Base-by-base conservation (phyloP, 2,888 invertebrate genomes). In the Aporophyla lueneburgensis region DNA sequence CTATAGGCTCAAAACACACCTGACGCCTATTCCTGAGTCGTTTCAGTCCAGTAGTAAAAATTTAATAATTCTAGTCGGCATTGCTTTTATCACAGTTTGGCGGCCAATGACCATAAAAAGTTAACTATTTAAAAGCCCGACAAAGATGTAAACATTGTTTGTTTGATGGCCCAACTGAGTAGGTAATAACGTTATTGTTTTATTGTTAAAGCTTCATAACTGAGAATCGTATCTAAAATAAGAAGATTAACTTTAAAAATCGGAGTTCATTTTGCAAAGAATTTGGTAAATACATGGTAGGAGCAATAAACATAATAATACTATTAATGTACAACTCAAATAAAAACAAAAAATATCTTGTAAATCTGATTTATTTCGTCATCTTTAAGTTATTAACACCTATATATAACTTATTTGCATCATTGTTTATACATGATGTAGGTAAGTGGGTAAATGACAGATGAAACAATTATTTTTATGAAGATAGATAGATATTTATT, bases 51-150 rank as follows among this genome's bases (percentile, higher is more conserved):
- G 33, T 78, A 27, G 16, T 78, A 59, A 78, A 70, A 33, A 58
- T 12, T 0, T 43, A 62, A 65, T 46, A 24, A 21, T 51, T 5
- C 56, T 65, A 49, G 19, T 19, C 76, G 76, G 56, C 33, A 67
- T 69, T 75, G 58, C 53, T 83, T 82, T 80, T 63, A 76, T 63
- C 24, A 61, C 69, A 61, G 61, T 53, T 75, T 65, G 27, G 27
- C 27, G 19, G 69, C 66, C 59, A 73, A 68, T 56, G 46, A 73
- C 49, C 77, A 73, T 82, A 83, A 82, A 80, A 82, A 61, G 53
- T 71, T 79, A 33, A 74, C 71, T 58, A 72, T 82, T 84, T 67
- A 67, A 78, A 78, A 59, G 49, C 24, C 53, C 66, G 46, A 56
- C 66, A 66, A 58, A 59, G 62, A 81, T 61, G 68, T 74, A 77